phyloP scores from a whole-genome alignment of 2,888 invertebrate species.

The Caprella mutica region DNA sequence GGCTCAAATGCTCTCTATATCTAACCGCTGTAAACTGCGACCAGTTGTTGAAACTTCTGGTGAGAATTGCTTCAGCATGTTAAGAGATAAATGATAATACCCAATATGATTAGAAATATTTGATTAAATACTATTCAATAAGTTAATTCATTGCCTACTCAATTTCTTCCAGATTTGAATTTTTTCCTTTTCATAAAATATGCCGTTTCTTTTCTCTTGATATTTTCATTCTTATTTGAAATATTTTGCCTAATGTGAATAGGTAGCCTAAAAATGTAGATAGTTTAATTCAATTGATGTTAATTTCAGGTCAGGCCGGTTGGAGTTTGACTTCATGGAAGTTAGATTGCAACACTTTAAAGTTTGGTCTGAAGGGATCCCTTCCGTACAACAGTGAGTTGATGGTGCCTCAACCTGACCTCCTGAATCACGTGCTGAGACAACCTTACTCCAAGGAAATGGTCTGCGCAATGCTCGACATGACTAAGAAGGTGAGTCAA shows the following conservation, averaged over 20 bases:
- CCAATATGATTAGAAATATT: too few species aligned
- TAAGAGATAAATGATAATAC: too few species aligned
- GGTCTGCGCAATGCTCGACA: slow-evolving; percentile 86
- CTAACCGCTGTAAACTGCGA: slow-evolving; percentile 77
- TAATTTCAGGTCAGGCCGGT: slow-evolving; percentile 23
- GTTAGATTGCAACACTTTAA: slow-evolving; percentile 68
- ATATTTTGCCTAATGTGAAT: too few species aligned
- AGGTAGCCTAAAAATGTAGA: too few species aligned
- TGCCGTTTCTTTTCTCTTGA: not conserved
- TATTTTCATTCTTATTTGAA: too few species aligned
- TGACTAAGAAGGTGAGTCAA: slow-evolving; percentile 67
- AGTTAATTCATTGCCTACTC: too few species aligned
- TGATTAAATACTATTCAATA: too few species aligned
- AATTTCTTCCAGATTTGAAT: too few species aligned
- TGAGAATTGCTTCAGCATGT: too few species aligned
- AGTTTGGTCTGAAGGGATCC: slow-evolving; percentile 58
- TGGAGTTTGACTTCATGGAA: slow-evolving; percentile 73
- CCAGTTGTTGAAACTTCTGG: slow-evolving; percentile 90
- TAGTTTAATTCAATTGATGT: too few species aligned
- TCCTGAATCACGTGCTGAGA: slow-evolving; percentile 78
- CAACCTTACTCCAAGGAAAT: slow-evolving; percentile 93
- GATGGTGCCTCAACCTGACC: slow-evolving; percentile 72
- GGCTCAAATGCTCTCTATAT: slow-evolving; percentile 91
- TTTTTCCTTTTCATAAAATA: not conserved
- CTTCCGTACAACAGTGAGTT: slow-evolving; percentile 81